A percentile compares a stretch with the other conserved stretches of the same genome.
Evolutionary conservation across 2,113 vertebrate genomes (phyloP).

Genomic region (Psammodynastes pulverulentus): DNA sequence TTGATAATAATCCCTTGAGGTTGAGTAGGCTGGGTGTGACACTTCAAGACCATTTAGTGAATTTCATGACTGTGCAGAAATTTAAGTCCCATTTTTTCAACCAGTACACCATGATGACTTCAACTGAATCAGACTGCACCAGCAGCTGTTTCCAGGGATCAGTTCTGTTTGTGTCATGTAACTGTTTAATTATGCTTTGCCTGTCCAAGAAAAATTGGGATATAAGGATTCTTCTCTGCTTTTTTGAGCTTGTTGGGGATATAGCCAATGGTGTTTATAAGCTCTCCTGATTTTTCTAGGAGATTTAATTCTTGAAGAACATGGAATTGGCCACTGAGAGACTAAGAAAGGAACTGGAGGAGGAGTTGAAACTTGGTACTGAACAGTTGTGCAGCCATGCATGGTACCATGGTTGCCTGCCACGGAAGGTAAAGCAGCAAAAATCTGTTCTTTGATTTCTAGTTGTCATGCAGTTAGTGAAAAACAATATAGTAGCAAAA

Average conservation of each 20-base stretch:
- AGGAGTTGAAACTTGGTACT: slow-evolving; percentile 76
- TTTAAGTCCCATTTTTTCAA: neutral
- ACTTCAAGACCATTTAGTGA: neutral
- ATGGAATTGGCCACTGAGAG: slow-evolving; percentile 64
- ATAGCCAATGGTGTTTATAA: neutral
- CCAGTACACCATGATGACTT: neutral
- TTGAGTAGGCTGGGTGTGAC: neutral
- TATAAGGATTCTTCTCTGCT: neutral
- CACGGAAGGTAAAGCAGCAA: slow-evolving; percentile 69
- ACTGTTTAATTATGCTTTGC: neutral
- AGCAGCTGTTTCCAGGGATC: neutral
- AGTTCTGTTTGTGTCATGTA: neutral
- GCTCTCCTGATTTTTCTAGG: neutral
- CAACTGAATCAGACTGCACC: neutral
- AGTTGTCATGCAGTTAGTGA: neutral
- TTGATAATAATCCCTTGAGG: neutral
- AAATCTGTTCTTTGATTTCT: neutral
- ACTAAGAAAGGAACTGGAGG: slow-evolving; percentile 78
- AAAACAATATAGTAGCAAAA: neutral
- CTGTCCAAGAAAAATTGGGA: neutral
- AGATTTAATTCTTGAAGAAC: neutral
- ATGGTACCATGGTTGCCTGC: slow-evolving; percentile 81
- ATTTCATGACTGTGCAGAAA: neutral
- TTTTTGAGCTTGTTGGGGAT: neutral
- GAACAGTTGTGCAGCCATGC: slow-evolving; percentile 77